phyloP scores from a whole-genome alignment of 2,888 invertebrate species.

The Parnassius orleans region DNA sequence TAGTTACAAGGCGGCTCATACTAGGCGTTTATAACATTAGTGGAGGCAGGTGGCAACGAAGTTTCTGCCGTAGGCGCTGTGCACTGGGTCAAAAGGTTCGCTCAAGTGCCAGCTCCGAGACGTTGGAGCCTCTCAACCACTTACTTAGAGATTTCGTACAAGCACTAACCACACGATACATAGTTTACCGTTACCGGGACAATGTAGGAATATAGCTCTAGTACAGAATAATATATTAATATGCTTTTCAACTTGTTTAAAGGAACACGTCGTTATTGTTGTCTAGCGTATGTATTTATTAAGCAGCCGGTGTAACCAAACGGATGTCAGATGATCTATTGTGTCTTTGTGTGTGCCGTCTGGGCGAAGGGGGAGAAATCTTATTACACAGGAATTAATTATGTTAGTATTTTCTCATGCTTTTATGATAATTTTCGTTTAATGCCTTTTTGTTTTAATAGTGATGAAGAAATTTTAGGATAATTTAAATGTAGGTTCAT shows the following conservation, averaged over 20 bases:
- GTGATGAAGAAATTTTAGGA: no score
- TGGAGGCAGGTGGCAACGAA: slow-evolving; percentile 55
- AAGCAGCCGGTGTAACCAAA: slow-evolving; percentile 57
- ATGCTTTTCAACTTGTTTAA: slow-evolving; percentile 8
- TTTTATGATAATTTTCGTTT: not conserved
- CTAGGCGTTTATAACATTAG: slow-evolving; percentile 45
- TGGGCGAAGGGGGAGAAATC: slow-evolving; percentile 36
- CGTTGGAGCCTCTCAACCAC: slow-evolving; percentile 63
- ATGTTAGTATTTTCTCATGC: not conserved
- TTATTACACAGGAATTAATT: slow-evolving; percentile 29
- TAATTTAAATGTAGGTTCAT: no score
- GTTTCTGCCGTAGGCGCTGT: slow-evolving; percentile 62
- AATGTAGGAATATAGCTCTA: not conserved
- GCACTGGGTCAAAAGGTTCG: slow-evolving; percentile 73
- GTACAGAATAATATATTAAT: slow-evolving; percentile 6
- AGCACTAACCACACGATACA: slow-evolving; percentile 30
- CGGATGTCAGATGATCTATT: slow-evolving; percentile 70
- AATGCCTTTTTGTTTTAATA: not conserved
- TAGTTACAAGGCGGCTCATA: slow-evolving; percentile 27
- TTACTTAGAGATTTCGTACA: slow-evolving; percentile 60
- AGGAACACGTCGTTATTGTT: slow-evolving; percentile 33
- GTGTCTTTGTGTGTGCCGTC: slow-evolving; percentile 63
- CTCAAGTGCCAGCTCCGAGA: slow-evolving; percentile 61
- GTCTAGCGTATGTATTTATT: slow-evolving; percentile 47
- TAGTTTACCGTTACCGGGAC: slow-evolving; percentile 13